phyloP scores from a whole-genome alignment of 2,113 vertebrate species.

The Mesembrinibis cayennensis region DNA sequence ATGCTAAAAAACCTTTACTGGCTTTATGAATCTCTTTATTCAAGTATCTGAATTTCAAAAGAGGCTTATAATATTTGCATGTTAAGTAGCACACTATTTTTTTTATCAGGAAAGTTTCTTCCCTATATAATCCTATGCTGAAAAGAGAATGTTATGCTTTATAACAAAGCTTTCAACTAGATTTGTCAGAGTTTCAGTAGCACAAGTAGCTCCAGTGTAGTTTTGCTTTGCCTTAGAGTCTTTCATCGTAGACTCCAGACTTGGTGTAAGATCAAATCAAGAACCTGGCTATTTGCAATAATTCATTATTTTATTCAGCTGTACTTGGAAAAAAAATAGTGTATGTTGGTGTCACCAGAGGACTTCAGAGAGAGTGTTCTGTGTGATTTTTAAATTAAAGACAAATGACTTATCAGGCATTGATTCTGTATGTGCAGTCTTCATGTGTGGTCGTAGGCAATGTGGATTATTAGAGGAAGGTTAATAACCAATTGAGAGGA shows the following conservation, averaged over 20 bases:
- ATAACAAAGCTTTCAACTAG: not conserved
- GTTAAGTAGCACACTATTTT: not conserved
- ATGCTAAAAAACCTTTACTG: not conserved
- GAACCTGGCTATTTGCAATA: not conserved
- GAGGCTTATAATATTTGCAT: not conserved
- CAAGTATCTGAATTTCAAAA: slow-evolving; percentile 30
- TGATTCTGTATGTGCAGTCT: not conserved
- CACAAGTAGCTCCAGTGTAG: not conserved
- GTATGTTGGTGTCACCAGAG: not conserved
- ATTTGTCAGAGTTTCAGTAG: not conserved
- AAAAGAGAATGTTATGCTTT: not conserved
- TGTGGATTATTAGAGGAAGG: not conserved
- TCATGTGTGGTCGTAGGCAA: not conserved
- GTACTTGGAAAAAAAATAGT: not conserved
- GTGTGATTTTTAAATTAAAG: not conserved
- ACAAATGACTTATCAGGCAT: not conserved
- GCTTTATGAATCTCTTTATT: slow-evolving; percentile 7
- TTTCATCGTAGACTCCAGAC: not conserved
- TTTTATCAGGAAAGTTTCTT: not conserved
- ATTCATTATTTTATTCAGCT: not conserved
- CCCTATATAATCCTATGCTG: not conserved
- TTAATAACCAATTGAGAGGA: not conserved
- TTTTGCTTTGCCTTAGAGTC: not conserved
- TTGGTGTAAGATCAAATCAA: not conserved
- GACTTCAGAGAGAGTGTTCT: not conserved